A percentile compares a stretch with the other conserved stretches of the same genome.
phyloP scores from a whole-genome alignment of 1,140 invertebrate species.

The Lordiphosa collinella region DNA sequence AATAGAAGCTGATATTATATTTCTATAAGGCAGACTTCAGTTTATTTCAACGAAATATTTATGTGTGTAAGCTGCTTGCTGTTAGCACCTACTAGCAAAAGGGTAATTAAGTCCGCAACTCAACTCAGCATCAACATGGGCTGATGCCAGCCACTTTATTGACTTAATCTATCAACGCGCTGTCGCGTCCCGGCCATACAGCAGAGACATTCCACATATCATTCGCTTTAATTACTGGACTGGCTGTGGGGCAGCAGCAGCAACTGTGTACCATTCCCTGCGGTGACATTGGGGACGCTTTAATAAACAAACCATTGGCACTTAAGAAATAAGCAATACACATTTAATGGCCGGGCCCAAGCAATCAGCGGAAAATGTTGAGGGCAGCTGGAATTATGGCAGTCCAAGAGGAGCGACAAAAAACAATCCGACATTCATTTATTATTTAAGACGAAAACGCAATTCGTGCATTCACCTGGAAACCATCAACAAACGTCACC shows the following conservation, averaged over 20 bases:
- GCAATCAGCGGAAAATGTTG: conserved; percentile 54
- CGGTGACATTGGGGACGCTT: conserved; percentile 60
- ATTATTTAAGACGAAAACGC: conserved; percentile 77
- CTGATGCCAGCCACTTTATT: conserved; percentile 51
- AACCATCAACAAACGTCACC: conserved; percentile 78
- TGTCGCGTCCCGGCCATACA: conserved; percentile 2
- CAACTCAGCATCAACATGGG: conserved; percentile 1
- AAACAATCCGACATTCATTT: conserved; percentile 77
- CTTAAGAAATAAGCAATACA: conserved; percentile 77
- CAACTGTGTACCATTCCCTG: conserved; percentile 49
- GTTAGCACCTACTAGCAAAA: conserved; percentile 10
- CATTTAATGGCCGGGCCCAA: conserved; percentile 57
- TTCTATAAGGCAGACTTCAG: too few species aligned
- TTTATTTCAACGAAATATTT: too few species aligned
- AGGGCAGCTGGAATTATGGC: conserved; percentile 67
- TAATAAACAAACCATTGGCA: conserved; percentile 77
- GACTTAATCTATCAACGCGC: conserved; percentile 65
- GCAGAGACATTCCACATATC: conserved; percentile 35
- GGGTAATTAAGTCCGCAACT: conserved; percentile 43
- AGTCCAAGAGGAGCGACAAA: conserved; percentile 32
- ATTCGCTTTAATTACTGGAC: conserved; percentile 48
- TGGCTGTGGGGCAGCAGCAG: conserved; percentile 23
- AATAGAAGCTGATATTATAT: too few species aligned
- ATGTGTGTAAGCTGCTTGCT: background rate
- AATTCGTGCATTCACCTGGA: conserved; percentile 78